Percentiles rank a stretch among this genome's conserved stretches.
phyloP scores from a whole-genome alignment of 2,888 invertebrate species.

The Xestia rhomboidea region DNA sequence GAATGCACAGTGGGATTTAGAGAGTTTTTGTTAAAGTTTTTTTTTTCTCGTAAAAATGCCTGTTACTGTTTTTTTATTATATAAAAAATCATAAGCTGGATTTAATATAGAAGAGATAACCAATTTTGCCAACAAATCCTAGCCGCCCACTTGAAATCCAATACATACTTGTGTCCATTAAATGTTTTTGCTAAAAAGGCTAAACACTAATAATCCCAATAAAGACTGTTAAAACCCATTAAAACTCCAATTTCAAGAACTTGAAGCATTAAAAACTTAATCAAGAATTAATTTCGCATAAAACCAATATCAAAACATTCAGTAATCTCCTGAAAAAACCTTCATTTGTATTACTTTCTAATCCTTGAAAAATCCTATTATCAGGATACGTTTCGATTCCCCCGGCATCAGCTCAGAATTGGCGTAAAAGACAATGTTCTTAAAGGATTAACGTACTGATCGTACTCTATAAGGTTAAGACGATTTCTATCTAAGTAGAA shows the following conservation, averaged over 20 bases:
- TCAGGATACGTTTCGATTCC: conserved; percentile 58
- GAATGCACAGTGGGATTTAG: conserved; percentile 55
- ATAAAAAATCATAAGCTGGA: neutral
- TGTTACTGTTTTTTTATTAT: neutral
- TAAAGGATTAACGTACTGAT: conserved; percentile 71
- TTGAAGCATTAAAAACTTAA: conserved; percentile 18
- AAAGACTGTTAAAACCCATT: neutral
- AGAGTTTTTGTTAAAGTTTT: conserved; percentile 19
- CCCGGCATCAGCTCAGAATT: conserved; percentile 67
- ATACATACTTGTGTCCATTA: neutral
- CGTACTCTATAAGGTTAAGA: conserved; percentile 65
- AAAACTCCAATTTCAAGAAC: conserved; percentile 28
- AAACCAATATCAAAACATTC: conserved; percentile 24
- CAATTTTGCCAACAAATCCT: neutral
- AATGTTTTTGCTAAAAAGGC: neutral
- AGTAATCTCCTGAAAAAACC: conserved; percentile 23
- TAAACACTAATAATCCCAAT: conserved; percentile 13
- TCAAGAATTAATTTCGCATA: conserved; percentile 16
- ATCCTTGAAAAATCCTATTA: conserved; percentile 58
- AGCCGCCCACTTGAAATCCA: neutral
- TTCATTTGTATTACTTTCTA: conserved; percentile 53
- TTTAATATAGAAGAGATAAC: neutral
- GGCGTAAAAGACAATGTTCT: conserved; percentile 73
- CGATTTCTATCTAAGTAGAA: conserved; percentile 66
- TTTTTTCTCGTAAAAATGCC: neutral